phyloP scores from a whole-genome alignment of 2,888 invertebrate genomes.

The Plagodis dolabraria region DNA sequence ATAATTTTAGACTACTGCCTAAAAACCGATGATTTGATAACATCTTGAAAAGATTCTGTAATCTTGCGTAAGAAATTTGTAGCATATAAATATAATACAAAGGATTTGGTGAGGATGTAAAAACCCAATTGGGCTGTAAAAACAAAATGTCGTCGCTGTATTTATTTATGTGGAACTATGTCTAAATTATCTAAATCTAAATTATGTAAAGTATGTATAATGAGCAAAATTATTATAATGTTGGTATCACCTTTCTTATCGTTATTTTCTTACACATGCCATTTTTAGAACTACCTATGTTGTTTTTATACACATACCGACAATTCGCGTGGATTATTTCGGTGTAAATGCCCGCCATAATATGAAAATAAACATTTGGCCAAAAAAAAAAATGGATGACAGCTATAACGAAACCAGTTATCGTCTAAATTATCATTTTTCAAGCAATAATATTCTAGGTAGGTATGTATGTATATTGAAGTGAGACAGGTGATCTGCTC shows the following conservation, averaged over 20 bases:
- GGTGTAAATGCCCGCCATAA: not conserved
- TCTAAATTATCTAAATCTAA: constrained; percentile 26
- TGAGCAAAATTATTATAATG: constrained; percentile 8
- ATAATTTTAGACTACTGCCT: constrained; percentile 10
- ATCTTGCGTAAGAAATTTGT: constrained; percentile 1
- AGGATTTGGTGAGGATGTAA: constrained; percentile 17
- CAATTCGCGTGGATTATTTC: too few relatives aligned
- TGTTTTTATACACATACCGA: too few relatives aligned
- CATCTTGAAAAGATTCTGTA: constrained; percentile 3
- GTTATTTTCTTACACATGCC: not conserved
- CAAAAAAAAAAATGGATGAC: too few relatives aligned
- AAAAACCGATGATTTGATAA: not conserved
- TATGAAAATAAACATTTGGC: not conserved
- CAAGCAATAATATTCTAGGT: constrained; percentile 38
- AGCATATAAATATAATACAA: not conserved
- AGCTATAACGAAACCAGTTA: too few relatives aligned
- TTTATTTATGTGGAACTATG: constrained; percentile 8
- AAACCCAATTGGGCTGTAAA: constrained; percentile 6
- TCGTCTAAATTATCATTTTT: constrained; percentile 29
- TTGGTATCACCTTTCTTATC: constrained; percentile 3
- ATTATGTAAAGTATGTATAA: constrained; percentile 17
- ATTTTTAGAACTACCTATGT: not conserved
- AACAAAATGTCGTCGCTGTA: constrained; percentile 17
- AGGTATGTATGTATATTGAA: constrained; percentile 43
- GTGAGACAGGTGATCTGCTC: constrained; percentile 70